These are phyloP conservation scores for Tridacna crocea DNA, from an alignment of 2,888 invertebrate genomes.

Conservation along the genomic window DNA sequence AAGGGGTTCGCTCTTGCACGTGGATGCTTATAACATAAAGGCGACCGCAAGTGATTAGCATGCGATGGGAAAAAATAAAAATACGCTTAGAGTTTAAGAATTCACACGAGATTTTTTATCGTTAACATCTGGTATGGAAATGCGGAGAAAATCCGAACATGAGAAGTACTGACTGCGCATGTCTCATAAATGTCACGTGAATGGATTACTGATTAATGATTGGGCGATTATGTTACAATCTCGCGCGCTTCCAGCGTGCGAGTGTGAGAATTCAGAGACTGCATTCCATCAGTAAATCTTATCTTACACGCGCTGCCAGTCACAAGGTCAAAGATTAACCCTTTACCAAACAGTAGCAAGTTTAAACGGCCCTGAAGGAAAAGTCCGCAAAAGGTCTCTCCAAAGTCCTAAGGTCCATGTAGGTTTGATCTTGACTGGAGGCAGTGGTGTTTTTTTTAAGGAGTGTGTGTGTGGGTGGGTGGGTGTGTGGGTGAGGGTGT, in stretches of 20 bases:
- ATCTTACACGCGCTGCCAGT: conserved; percentile 38
- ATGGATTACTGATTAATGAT: conserved; percentile 25
- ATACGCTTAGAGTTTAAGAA: conserved; percentile 40
- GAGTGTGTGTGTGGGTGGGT: too few species aligned
- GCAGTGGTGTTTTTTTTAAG: too few species aligned
- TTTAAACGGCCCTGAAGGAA: too few species aligned
- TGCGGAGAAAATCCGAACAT: not conserved
- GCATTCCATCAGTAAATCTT: conserved; percentile 27
- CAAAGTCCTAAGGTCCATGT: too few species aligned
- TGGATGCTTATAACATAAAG: conserved; percentile 33
- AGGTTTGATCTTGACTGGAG: too few species aligned
- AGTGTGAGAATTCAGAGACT: conserved; percentile 41
- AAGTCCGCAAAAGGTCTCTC: too few species aligned
- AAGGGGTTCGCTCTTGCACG: conserved; percentile 15
- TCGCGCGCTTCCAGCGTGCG: conserved; percentile 48
- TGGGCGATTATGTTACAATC: conserved; percentile 37
- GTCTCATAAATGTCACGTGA: conserved; percentile 40
- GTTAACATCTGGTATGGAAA: conserved; percentile 44
- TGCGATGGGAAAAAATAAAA: conserved; percentile 43
- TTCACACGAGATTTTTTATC: conserved; percentile 45
- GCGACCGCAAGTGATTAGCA: conserved; percentile 31
- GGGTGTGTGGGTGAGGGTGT: too few species aligned
- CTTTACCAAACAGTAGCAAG: too few species aligned
- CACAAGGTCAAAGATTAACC: conserved; percentile 16
- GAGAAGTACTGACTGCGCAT: conserved; percentile 37